These are phyloP conservation scores for Nymphicus hollandicus DNA, from an alignment of 2,113 vertebrate genomes.

Conservation along the genomic window DNA sequence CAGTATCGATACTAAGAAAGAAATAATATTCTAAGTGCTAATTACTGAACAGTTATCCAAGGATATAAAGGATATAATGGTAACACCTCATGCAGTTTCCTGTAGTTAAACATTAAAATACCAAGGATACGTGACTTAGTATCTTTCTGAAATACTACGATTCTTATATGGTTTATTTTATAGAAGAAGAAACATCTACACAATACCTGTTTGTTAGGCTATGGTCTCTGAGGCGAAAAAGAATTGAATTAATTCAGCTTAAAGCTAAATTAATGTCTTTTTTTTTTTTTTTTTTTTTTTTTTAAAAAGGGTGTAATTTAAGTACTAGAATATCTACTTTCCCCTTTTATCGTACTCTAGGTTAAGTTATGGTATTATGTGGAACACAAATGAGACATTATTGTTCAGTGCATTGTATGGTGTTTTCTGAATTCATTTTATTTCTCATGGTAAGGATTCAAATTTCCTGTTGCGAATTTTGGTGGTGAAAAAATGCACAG, in stretches of 20 bases:
- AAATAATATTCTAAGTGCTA: background rate
- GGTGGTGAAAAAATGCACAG: background rate
- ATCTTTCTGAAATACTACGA: background rate
- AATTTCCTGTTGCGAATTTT: background rate
- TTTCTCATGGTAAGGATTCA: background rate
- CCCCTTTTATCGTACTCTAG: background rate
- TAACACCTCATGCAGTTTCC: background rate
- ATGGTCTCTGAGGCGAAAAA: background rate
- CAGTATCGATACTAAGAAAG: background rate
- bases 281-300: too few relatives aligned
- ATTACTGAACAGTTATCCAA: background rate
- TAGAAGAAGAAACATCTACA: background rate
- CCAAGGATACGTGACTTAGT: background rate
- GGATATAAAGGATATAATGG: background rate
- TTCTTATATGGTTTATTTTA: background rate
- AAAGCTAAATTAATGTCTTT: background rate
- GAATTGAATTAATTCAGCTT: background rate
- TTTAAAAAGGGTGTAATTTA: background rate
- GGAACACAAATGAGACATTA: background rate
- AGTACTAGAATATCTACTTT: background rate
- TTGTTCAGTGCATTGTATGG: background rate
- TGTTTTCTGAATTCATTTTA: background rate
- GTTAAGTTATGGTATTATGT: background rate
- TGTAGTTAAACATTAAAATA: background rate
- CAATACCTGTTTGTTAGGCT: background rate